Base-by-base conservation (phyloP, 2,797 vertebrate species). In the Limosa lapponica region DNA sequence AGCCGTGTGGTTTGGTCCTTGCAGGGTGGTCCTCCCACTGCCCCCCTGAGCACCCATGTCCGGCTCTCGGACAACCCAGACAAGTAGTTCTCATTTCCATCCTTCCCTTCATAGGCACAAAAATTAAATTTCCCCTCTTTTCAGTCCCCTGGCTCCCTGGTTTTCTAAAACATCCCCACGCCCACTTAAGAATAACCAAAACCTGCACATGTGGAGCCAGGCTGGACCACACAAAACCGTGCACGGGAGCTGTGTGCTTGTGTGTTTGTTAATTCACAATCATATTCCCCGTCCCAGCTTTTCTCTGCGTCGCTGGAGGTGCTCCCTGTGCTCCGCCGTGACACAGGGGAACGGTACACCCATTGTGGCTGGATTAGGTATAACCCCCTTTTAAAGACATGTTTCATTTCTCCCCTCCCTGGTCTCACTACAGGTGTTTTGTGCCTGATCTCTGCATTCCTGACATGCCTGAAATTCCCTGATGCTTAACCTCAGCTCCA, bases 391-490 rank as follows among this genome's bases (percentile, higher is more conserved):
- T 52, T 11, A 43, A 39, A 79, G 83, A 13, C 1, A 1, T 7
- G 43, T 37, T 83, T 44, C 41, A n/a, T 69, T 86, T 55, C 48
- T 85, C 17, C 62, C 43, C 36, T 52, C 65, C 27, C 64, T 36
- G 62, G 11, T 69, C 67, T 59, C 37, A 3, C 74, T 84, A 59
- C 93, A 96, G 95, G 94, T 96, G 94, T 88, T 81, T 28, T 64
- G 66, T 69, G 95, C 86, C 73, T 82, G 86, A 82, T 87, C 74
- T 37, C 71, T 89, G 90, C 95, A 92, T 97, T 96, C 92, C 83
- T 85, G 48, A 27, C 90, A 16, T 96, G 89, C 89, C 81, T 87
- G 89, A 14, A 43, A 95, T 96, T 96, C 93, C 80, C 72, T 90
- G 71, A 72, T 1, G 78, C 52, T 93, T 92, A 95, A 92, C 77